Base-by-base conservation (phyloP, 2,888 invertebrate genomes). In the Clivina fossor region DNA sequence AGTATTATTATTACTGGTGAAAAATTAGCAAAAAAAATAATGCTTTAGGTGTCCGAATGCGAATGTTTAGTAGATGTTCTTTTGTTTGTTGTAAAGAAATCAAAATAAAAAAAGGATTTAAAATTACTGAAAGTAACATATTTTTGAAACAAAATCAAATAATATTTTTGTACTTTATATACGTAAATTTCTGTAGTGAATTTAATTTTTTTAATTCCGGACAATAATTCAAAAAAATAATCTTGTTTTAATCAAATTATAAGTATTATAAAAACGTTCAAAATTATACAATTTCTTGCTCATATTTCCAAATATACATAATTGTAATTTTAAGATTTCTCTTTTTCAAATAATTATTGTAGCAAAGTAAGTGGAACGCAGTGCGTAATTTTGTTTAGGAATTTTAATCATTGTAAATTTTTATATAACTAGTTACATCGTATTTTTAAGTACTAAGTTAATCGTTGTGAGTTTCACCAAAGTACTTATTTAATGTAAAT, bases 111-210 rank as follows among this genome's bases (percentile, higher is more conserved):
- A 49, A 46, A 28, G 53, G 56, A 54, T 60, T 61, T 58, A 61
- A 60, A 56, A 61, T 57, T 57, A 57, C 58, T 57, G 53, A 44
- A 33, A 60, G 33, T 58, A 58, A 60, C n/a, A n/a, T 55, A 59
- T 57, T 59, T 66, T 68, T 73, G 70, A n/a, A n/a, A n/a, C n/a
- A n/a, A n/a, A n/a, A n/a, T n/a, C 75, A 76, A 78, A 78, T 77
- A 78, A 78, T 78, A 78, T 78, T 78, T 76, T 78, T 78, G 77
- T 78, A 77, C 76, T 71, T 67, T 62, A 61, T 60, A 61, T 58
- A 54, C 60, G 30, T 49, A 18, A 19, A 49, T 38, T 48, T 49
- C 5, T 49, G 58, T 49, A 49, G 37, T 37, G 15, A 11, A 37
- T 18, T 35, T 35, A 38, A 11, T 47, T 46, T 55, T n/a, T n/a